Evolutionary conservation across 2,888 invertebrate genomes (phyloP).

Genomic region (Drepanosiphum platanoidis): DNA sequence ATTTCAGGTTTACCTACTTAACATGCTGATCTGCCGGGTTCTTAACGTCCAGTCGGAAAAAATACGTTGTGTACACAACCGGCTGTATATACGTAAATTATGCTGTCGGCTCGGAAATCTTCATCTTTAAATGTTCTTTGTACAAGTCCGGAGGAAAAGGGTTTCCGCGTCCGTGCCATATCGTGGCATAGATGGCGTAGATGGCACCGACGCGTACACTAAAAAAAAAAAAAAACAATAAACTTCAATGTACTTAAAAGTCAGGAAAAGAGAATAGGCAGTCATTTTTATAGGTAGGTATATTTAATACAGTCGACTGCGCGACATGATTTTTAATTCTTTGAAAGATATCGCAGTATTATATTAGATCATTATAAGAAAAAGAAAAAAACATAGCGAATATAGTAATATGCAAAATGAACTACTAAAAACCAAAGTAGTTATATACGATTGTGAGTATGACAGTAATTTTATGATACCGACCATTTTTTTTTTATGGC

Average conservation of each 20-base stretch:
- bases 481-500: too few relatives aligned
- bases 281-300: background rate
- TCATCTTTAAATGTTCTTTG: background rate
- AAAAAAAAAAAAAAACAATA: background rate
- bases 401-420: background rate
- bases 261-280: background rate
- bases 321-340: background rate
- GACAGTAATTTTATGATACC: too few relatives aligned
- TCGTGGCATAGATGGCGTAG: background rate
- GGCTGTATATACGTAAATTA: background rate
- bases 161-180: background rate
- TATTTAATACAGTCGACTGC: background rate
- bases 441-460: background rate
- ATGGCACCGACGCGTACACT: background rate
- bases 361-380: background rate
- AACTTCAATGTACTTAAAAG: background rate
- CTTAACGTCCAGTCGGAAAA: conserved; percentile 5
- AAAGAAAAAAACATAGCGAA: background rate
- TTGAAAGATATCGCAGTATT: background rate
- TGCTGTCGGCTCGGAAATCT: background rate
- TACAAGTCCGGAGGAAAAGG: background rate
- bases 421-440: background rate
- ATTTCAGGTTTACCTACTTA: conserved; percentile 62
- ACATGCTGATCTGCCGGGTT: conserved; percentile 38
- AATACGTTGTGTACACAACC: background rate